Percentiles rank a stretch among this genome's conserved stretches.
phyloP scores from a whole-genome alignment of 1,140 invertebrate species.

The Drosophila rufa region DNA sequence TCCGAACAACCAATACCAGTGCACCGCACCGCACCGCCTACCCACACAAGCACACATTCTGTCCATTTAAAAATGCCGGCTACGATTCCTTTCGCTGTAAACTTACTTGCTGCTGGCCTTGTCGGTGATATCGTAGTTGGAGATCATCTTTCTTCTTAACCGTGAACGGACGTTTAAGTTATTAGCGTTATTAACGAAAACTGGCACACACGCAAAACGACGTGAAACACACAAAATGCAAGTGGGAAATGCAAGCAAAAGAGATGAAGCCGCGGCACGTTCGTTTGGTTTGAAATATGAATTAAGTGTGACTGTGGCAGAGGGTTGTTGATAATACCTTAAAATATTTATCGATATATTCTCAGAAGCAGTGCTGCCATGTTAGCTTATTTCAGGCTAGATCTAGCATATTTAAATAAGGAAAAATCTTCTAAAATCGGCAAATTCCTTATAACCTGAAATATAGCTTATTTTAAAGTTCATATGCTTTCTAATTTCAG shows the following conservation, averaged over 20 bases:
- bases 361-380: no score
- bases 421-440: no score
- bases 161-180: constrained; percentile 2
- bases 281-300: constrained; percentile 15
- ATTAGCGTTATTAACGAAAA: constrained; percentile 14
- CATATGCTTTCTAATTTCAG: no score
- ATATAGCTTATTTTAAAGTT: no score
- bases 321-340: background rate
- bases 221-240: constrained; percentile 39
- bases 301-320: background rate
- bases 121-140: constrained; percentile 72
- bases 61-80: constrained; percentile 45
- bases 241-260: constrained; percentile 16
- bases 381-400: no score
- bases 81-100: constrained; percentile 15
- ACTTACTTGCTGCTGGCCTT: constrained; percentile 82
- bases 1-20: constrained; percentile 17
- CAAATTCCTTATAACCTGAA: no score
- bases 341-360: background rate
- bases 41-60: constrained; percentile 23
- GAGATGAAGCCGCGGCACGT: constrained; percentile 20
- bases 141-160: constrained; percentile 64
- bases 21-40: background rate
- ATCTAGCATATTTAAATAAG: no score
- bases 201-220: constrained; percentile 30